phyloP scores from a whole-genome alignment of 2,888 invertebrate species.

The Bellardia bayeri region DNA sequence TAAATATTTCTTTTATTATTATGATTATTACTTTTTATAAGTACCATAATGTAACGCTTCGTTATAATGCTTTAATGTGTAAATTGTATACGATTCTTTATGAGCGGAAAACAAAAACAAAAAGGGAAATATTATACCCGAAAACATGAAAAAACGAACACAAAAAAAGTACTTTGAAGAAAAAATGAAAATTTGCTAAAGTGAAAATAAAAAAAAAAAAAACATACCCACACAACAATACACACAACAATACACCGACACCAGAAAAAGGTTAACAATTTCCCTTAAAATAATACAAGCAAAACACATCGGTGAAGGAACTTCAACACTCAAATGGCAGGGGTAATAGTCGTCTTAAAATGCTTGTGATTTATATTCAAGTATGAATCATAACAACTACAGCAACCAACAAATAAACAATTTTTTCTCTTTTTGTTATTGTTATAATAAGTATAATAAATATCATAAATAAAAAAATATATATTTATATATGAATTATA shows the following conservation, averaged over 20 bases:
- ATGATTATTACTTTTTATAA: conserved; percentile 69
- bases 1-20: conserved; percentile 62
- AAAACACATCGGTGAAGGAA: neutral
- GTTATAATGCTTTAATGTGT: conserved; percentile 53
- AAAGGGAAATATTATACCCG: neutral
- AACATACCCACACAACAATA: neutral
- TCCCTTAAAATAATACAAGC: neutral
- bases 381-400: neutral
- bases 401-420: neutral
- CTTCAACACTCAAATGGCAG: neutral
- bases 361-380: conserved; percentile 3
- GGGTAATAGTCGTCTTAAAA: neutral
- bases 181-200: conserved; percentile 13
- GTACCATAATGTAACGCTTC: conserved; percentile 66
- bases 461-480: conserved; percentile 4
- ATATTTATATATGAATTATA: conserved; percentile 8
- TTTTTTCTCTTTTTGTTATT: neutral
- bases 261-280: conserved; percentile 33
- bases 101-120: neutral
- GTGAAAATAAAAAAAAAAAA: conserved; percentile 1
- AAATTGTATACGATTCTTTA: conserved; percentile 19
- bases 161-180: conserved; percentile 10
- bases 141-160: neutral
- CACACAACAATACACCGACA: neutral
- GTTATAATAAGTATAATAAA: conserved; percentile 13